These are phyloP conservation scores for Oxyura jamaicensis DNA, from an alignment of 2,113 vertebrate genomes.

Conservation along the genomic window DNA sequence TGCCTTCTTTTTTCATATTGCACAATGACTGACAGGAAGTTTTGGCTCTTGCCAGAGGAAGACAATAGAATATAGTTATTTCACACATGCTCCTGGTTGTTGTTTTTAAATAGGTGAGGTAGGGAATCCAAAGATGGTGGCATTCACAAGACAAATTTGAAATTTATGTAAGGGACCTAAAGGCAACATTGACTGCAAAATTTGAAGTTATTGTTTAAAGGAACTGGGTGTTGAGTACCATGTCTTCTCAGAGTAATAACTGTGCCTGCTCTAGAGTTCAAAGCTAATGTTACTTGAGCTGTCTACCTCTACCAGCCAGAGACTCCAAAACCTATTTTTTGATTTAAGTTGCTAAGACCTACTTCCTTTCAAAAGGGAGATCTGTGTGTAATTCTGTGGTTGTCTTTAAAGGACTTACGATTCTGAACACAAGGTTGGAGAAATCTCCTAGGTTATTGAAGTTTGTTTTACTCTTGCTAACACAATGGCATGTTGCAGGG, in stretches of 20 bases:
- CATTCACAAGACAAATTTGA: not conserved
- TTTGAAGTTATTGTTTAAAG: not conserved
- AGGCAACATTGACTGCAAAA: not conserved
- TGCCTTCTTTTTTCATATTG: not conserved
- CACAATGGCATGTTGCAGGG: not conserved
- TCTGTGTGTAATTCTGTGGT: not conserved
- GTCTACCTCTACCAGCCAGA: conserved; percentile 67
- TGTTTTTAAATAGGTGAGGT: not conserved
- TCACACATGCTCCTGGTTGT: not conserved
- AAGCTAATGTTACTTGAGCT: conserved; percentile 41
- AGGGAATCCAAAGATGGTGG: not conserved
- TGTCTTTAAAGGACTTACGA: not conserved
- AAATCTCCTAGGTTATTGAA: not conserved
- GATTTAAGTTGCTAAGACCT: not conserved
- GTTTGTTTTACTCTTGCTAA: not conserved
- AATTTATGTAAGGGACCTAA: not conserved
- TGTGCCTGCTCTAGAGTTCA: not conserved
- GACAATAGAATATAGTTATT: not conserved
- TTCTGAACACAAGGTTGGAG: not conserved
- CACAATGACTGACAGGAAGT: not conserved
- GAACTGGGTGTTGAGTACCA: not conserved
- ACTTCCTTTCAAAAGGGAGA: not conserved
- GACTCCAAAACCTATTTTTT: not conserved
- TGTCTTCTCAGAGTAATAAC: not conserved
- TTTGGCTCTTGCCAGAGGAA: not conserved